Evolutionary conservation across 2,888 invertebrate species (phyloP), one percentile per base, ranked within the genome.

Genomic region (Drosophila greeni): DNA sequence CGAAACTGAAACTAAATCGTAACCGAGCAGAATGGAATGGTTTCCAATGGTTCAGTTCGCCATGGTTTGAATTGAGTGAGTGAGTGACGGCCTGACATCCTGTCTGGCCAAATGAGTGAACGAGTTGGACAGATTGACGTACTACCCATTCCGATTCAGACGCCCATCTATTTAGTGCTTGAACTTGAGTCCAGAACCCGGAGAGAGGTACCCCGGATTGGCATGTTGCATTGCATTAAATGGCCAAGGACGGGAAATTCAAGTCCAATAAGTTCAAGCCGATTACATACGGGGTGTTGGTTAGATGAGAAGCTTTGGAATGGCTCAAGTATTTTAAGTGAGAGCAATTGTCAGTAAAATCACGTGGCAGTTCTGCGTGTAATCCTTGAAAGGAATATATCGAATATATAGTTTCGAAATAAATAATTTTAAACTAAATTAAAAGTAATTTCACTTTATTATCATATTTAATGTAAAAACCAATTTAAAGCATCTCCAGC

Each of bases 71-170:
- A 66, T 82, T 77, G 82, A 81, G 65, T 57, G 57, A 52, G 54
- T 36, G 59, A 67, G 43, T 74, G 76, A 65, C 57, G 71, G 71
- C 66, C 66, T 84, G 81, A 80, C 81, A 75, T 80, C 76, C 76
- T 84, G 82, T 84, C 81, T 76, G 73, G 73, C 70, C 75, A 85
- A 85, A 85, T 86, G 86, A 86, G 85, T 77, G 78, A 80, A 78
- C 80, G 66, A 67, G 70, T 67, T 80, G 80, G 85, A 81, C 81
- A 80, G 85, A 84, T 81, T 84, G 81, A 81, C 81, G 81, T 81
- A 73, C 74, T 69, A 62, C 67, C 62, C 64, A 40, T 36, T 47
- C 48, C 45, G 47, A 40, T 20, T 31, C 45, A 36, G 57, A n/a
- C 52, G 23, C 49, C 45, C 51, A 67, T 72, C 66, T 66, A 71